These are phyloP conservation scores for Boulengeromyrus knoepffleri DNA, from an alignment of 2,113 vertebrate species.

Conservation along the genomic window DNA sequence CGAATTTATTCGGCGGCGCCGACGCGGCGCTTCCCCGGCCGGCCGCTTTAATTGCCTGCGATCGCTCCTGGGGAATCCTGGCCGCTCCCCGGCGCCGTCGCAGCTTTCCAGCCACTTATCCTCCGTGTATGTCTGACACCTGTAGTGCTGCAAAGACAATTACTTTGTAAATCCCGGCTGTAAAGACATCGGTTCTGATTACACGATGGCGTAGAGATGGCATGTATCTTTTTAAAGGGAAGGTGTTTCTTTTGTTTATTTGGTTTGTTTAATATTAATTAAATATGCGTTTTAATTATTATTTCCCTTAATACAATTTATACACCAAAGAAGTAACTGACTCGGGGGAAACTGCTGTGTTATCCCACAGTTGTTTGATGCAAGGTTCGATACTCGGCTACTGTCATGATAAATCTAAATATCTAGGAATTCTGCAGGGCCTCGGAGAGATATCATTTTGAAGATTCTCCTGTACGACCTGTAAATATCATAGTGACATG, in stretches of 20 bases:
- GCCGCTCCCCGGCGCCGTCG: neutral
- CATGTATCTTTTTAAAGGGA: neutral
- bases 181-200: constrained; percentile 22
- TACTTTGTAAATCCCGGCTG: constrained; percentile 54
- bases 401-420: neutral
- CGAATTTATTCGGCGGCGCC: neutral
- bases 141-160: constrained; percentile 47
- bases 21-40: neutral
- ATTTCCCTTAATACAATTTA: neutral
- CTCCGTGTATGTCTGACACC: constrained; percentile 46
- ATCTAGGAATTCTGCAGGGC: neutral
- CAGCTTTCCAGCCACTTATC: constrained; percentile 44
- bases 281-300: neutral
- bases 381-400: neutral
- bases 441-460: neutral
- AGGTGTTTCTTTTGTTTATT: neutral
- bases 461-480: neutral
- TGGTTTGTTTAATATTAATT: neutral
- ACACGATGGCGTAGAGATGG: neutral
- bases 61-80: neutral
- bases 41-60: neutral
- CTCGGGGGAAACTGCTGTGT: neutral
- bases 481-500: neutral
- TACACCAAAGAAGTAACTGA: neutral
- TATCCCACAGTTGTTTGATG: neutral